Base-by-base conservation (phyloP, 1,140 invertebrate species). In the Drosophila seguyi region DNA sequence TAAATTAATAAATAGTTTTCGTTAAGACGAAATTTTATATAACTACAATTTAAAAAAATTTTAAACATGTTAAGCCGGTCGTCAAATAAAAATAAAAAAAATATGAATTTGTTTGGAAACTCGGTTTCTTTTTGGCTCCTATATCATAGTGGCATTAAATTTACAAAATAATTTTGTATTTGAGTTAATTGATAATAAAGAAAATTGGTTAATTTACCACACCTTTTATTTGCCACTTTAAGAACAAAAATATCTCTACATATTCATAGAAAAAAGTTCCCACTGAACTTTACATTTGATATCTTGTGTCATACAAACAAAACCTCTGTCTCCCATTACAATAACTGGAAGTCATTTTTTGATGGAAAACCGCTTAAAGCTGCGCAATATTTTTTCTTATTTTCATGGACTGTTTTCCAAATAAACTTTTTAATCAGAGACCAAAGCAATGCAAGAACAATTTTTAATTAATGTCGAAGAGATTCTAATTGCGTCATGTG, bases 231-330 rank as follows among this genome's bases (percentile, higher is more conserved):
- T 39, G 16, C 0, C n/a, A 11, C 47, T 48, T 14, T 14, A 52
- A 34, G 27, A 36, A 34, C 27, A 52, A 52, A 18, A 52, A 34
- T 18, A 20, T 18, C 25, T 52, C 29, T 14, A 13, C 3, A 18
- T 13, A 50, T 20, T 31, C 50, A 20, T 20, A 6, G 18, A 18
- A 22, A 52, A 34, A 36, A 53, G 6, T 10, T 53, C 13, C 20
- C 18, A 53, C 50, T 22, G 14, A 20, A 34, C 29, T 22, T 20
- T 22, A 53, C 4, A 16, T 53, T 53, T 53, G 31, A 53, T 31
- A 53, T 31, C 18, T 50, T 36, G 18, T 53, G 6, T 4, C 20
- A 53, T 31, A 53, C 16, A 53, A 53, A 36, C 18, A 36, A 53
- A 53, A 22, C 14, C 31, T 6, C 20, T 53, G 31, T 53, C 29